phyloP scores from a whole-genome alignment of 2,888 invertebrate genomes.

The Zaprionus bogoriensis region DNA sequence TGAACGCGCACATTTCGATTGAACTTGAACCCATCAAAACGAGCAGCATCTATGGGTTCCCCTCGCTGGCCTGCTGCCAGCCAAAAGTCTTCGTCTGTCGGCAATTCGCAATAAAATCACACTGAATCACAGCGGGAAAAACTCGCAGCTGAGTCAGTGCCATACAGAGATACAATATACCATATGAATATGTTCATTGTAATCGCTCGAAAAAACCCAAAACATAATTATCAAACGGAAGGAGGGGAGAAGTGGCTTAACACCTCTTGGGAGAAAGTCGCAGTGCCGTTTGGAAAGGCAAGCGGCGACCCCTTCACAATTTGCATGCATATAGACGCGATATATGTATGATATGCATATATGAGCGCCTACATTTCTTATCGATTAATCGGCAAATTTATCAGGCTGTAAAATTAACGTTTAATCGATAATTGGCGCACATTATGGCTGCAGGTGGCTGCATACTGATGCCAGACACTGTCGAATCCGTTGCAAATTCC shows the following conservation, averaged over 20 bases:
- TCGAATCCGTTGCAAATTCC: background rate
- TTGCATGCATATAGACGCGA: background rate
- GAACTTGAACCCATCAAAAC: constrained; percentile 43
- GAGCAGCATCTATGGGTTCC: constrained; percentile 9
- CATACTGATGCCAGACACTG: background rate
- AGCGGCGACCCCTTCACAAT: constrained; percentile 18
- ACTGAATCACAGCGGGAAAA: constrained; percentile 31
- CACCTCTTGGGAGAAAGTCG: constrained; percentile 35
- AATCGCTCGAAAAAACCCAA: constrained; percentile 2
- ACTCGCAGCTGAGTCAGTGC: constrained; percentile 16
- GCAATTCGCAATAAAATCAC: constrained; percentile 22
- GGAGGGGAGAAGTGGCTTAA: constrained; percentile 11
- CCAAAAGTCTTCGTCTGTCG: constrained; percentile 20
- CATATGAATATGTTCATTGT: background rate
- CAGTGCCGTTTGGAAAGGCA: constrained; percentile 41
- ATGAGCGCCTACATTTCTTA: background rate
- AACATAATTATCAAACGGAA: constrained; percentile 8
- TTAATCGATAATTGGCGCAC: background rate
- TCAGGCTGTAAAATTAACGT: constrained; percentile 1
- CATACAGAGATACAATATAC: too few relatives aligned
- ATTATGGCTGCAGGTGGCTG: background rate
- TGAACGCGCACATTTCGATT: constrained; percentile 32
- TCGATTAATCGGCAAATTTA: constrained; percentile 1
- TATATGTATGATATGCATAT: background rate
- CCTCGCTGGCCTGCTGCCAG: constrained; percentile 28